Base-by-base conservation (phyloP, 2,888 invertebrate species). In the Ecliptopera silaceata region DNA sequence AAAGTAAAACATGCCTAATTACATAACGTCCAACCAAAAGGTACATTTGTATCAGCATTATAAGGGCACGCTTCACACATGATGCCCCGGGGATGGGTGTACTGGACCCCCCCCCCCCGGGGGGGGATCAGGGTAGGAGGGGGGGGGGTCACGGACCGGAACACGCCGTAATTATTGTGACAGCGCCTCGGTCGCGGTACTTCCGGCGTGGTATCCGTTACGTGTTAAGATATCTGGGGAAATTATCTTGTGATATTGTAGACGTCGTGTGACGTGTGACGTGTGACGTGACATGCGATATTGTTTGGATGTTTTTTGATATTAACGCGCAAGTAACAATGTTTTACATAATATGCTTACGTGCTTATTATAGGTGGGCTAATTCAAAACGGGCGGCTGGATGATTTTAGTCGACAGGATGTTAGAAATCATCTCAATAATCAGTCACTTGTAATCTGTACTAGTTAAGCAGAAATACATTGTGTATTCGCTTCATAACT, bases 161-260 rank as follows among this genome's bases (percentile, higher is more conserved):
- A 47, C 48, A 38, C 54, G 20, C 47, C 34, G 59, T 62, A 62
- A 59, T 59, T 56, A 62, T 56, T 53, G 53, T 54, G 59, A 59
- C 61, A 56, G 58, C 56, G 36, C 12, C 42, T 10, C 31, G 53
- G 41, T 34, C 31, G 39, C 39, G 45, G 39, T 51, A 43, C 50
- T 52, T 52, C 45, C 52, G 52, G 22, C 38, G 17, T 10, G 54
- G 36, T 26, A 54, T 48, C 54, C 54, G 53, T 26, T 47, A 41
- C 53, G 53, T 54, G 47, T 43, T 43, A 47, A 53, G 42, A 54
- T 43, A 42, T 43, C 47, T 47, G 41, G 53, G 39, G 46, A 43
- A 34, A 54, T 47, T 17, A 54, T 54, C 22, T 54, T 17, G 41
- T 46, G 18, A 51, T 38, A 29, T 39, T 17, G 47, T 17, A 13